These are phyloP conservation scores for Porites lobata DNA, from an alignment of 92 coral and sea anemone species.

Conservation along the genomic window DNA sequence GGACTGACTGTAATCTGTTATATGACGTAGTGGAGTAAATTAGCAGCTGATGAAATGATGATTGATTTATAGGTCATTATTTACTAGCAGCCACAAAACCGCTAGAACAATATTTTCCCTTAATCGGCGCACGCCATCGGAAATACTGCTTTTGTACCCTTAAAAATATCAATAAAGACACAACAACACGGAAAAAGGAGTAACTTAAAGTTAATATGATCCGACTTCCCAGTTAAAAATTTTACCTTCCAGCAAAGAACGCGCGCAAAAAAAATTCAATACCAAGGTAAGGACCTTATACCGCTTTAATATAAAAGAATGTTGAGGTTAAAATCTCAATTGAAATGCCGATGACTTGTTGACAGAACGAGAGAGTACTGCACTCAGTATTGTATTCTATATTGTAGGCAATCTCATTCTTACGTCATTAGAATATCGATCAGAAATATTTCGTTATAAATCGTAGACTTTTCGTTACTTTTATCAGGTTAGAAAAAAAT, in stretches of 20 bases:
- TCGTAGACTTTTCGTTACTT: no score
- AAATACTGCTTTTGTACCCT: conserved; percentile 3
- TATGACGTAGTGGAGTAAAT: neutral
- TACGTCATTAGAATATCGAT: neutral
- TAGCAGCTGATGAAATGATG: neutral
- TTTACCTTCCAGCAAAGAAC: neutral
- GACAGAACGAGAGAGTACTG: neutral
- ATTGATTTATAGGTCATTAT: neutral
- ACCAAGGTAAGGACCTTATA: neutral
- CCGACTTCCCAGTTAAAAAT: neutral
- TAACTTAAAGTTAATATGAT: neutral
- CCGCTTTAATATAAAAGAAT: neutral
- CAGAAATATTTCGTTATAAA: neutral
- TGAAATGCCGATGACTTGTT: neutral
- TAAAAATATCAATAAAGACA: neutral
- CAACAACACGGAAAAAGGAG: neutral
- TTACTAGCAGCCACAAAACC: neutral
- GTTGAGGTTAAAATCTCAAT: neutral
- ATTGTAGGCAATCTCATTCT: conserved; percentile 11
- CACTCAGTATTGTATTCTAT: neutral
- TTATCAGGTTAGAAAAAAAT: no score
- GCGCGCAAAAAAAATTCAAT: neutral
- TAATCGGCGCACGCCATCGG: conserved; percentile 13
- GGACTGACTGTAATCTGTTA: neutral
- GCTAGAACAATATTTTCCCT: neutral